These are phyloP conservation scores for Aurelia coerulea DNA, from an alignment of 30 jellyfish, hydroid and myxozoan genomes.

Conservation along the genomic window DNA sequence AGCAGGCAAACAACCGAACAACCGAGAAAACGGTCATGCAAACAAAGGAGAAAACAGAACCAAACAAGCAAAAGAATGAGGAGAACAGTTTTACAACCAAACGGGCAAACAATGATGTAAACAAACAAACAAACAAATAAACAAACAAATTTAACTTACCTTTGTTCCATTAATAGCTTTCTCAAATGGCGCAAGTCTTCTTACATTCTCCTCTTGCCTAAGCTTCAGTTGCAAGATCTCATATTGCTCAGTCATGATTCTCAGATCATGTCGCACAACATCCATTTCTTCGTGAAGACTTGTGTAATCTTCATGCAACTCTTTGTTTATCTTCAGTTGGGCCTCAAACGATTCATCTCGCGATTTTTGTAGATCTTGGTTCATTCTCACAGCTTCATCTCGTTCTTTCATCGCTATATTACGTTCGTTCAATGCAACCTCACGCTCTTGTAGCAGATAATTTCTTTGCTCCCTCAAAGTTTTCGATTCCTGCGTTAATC, in stretches of 20 bases:
- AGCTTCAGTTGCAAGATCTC: conserved; percentile 24
- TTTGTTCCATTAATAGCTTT: neutral
- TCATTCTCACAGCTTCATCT: conserved; percentile 71
- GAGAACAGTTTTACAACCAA: no score
- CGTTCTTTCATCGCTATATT: conserved; percentile 62
- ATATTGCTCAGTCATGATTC: conserved; percentile 30
- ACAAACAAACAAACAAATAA: no score
- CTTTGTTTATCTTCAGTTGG: conserved; percentile 67
- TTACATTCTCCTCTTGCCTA: conserved; percentile 40
- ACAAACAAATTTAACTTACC: neutral
- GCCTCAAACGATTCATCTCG: conserved; percentile 78
- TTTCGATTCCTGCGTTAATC: conserved; percentile 56
- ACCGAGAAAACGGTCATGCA: no score
- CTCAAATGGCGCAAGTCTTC: conserved; percentile 26
- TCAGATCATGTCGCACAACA: conserved; percentile 23
- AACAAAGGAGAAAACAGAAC: no score
- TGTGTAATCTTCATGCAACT: conserved; percentile 56
- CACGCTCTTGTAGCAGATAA: conserved; percentile 68
- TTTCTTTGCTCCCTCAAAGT: conserved; percentile 73
- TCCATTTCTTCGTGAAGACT: conserved; percentile 64
- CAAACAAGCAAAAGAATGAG: no score
- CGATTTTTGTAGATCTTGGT: conserved; percentile 72
- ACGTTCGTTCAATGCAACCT: conserved; percentile 75
- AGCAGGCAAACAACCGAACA: no score
- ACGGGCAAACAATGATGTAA: no score